A percentile compares a stretch with the other conserved stretches of the same genome.
Conservation (phyloP, 92 coral and sea anemone genomes). For the Galaxea fascicularis region DNA sequence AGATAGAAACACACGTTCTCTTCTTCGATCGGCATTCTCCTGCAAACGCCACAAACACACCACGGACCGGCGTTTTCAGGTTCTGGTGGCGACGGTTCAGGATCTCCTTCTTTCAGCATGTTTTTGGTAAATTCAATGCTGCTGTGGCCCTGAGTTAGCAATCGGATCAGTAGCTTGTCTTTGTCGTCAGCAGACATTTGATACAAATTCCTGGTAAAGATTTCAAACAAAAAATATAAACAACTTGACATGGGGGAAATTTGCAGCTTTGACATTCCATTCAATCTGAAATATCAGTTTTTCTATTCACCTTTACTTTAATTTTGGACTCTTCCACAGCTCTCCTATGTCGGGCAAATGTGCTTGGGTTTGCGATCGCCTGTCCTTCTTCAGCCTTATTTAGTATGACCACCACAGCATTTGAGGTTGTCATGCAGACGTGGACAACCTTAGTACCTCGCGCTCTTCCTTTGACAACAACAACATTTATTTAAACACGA, state of each 20-base stretch:
- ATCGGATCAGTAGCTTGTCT: conserved; percentile 28
- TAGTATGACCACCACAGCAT: neutral
- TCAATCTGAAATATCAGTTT: too few species aligned
- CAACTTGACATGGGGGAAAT: neutral
- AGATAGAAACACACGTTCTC: conserved; percentile 69
- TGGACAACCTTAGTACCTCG: neutral
- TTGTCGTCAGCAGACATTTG: conserved; percentile 5
- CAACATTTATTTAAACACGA: too few species aligned
- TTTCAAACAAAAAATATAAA: too few species aligned
- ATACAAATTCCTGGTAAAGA: conserved; percentile 24
- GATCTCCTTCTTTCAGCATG: conserved; percentile 28
- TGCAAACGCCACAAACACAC: conserved; percentile 77
- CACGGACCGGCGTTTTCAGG: conserved; percentile 30
- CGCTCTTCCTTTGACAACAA: neutral
- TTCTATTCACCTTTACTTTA: conserved; percentile 2
- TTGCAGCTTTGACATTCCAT: neutral
- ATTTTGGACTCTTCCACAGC: neutral
- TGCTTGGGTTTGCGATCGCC: conserved; percentile 42
- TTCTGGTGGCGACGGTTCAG: neutral
- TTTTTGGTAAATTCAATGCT: conserved; percentile 61
- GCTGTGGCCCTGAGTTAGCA: conserved; percentile 61
- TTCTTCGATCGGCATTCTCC: conserved; percentile 56
- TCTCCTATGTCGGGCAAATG: neutral
- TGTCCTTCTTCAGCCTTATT: neutral
- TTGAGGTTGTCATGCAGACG: neutral